Evolutionary conservation across 2,797 vertebrate species (phyloP).

Genomic region (Australoheros facetus): DNA sequence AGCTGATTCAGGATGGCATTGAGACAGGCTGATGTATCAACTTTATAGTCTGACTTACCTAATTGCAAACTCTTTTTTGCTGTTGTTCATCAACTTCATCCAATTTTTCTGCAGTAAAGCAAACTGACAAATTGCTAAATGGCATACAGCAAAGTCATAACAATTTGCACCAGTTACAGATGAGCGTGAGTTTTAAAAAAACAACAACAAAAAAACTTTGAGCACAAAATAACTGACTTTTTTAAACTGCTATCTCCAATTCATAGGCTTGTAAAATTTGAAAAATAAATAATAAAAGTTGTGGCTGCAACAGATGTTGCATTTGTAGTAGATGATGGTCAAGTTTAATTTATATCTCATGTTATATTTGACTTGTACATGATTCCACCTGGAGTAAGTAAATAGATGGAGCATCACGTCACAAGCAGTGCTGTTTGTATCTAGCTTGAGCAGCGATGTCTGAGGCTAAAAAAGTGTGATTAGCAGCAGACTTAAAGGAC

Average conservation of each 20-base stretch:
- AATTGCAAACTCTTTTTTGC: not conserved
- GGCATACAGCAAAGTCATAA: not conserved
- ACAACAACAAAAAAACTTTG: too few species aligned
- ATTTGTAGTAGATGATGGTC: not conserved
- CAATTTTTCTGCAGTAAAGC: not conserved
- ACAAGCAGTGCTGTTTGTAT: not conserved
- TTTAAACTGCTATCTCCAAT: not conserved
- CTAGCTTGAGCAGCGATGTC: not conserved
- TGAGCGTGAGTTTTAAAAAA: too few species aligned
- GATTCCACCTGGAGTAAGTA: slow-evolving; percentile 7
- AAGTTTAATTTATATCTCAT: not conserved
- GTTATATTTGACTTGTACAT: not conserved
- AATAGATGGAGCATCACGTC: not conserved
- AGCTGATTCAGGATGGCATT: not conserved
- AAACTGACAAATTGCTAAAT: not conserved
- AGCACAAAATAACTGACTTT: too few species aligned
- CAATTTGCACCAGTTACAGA: not conserved
- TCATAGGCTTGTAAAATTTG: not conserved
- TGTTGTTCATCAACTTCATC: not conserved
- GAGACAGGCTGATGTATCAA: too few species aligned
- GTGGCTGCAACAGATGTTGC: not conserved
- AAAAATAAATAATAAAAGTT: not conserved
- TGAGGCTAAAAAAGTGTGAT: not conserved
- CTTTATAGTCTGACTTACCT: not conserved
- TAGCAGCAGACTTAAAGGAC: not conserved